These are phyloP conservation scores for Anguilla rostrata DNA, from an alignment of 2,113 vertebrate genomes.

Conservation along the genomic window DNA sequence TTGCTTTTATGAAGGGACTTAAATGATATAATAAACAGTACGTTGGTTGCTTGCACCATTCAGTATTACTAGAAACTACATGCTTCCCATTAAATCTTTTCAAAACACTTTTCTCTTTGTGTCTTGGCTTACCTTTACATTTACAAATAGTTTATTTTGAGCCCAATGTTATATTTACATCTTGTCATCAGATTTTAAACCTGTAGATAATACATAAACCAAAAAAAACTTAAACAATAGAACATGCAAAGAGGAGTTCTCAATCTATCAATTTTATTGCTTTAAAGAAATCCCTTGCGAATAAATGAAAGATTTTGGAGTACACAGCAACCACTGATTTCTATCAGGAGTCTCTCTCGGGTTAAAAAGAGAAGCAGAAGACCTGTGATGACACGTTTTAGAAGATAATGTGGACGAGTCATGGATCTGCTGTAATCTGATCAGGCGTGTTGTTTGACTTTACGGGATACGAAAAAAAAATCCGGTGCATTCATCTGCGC, in stretches of 20 bases:
- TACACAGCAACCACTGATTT: neutral
- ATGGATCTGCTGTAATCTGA: slow-evolving; percentile 2
- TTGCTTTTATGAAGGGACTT: neutral
- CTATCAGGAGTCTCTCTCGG: neutral
- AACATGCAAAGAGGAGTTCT: too few species aligned
- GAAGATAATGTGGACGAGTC: neutral
- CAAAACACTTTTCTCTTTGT: neutral
- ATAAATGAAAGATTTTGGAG: neutral
- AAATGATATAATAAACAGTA: neutral
- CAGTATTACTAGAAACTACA: neutral
- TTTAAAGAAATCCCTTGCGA: neutral
- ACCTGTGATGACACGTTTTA: neutral
- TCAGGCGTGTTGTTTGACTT: neutral
- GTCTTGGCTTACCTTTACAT: neutral
- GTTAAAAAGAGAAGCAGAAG: neutral
- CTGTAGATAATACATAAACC: neutral
- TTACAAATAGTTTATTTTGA: neutral
- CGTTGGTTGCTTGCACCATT: neutral
- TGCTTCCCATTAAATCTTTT: neutral
- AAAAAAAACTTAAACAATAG: neutral
- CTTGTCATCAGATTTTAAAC: neutral
- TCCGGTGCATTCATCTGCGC: neutral
- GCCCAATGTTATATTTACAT: neutral
- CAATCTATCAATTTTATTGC: too few species aligned
- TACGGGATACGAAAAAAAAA: slow-evolving; percentile 19